These are phyloP conservation scores for Phrynocephalus versicolor DNA, from an alignment of 2,113 vertebrate species.

Conservation along the genomic window DNA sequence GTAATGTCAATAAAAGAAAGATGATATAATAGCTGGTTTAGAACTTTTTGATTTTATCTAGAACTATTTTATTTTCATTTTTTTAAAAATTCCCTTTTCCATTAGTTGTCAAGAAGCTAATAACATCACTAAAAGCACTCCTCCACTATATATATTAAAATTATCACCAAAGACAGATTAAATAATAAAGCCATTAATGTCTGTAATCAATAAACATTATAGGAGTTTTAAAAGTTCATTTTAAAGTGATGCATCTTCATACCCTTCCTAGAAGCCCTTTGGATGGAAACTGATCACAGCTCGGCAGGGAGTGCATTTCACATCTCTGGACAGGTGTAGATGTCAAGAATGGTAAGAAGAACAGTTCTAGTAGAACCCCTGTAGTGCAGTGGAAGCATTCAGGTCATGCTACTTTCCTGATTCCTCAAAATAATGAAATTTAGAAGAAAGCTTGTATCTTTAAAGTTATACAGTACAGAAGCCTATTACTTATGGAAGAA, in stretches of 20 bases:
- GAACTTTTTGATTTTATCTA: too few relatives aligned
- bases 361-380: neutral
- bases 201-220: too few relatives aligned
- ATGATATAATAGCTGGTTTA: neutral
- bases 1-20: neutral
- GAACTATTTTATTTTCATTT: too few relatives aligned
- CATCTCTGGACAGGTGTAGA: neutral
- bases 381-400: neutral
- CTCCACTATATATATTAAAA: too few relatives aligned
- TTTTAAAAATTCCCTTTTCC: too few relatives aligned
- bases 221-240: too few relatives aligned
- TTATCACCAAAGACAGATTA: too few relatives aligned
- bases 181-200: too few relatives aligned
- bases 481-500: neutral
- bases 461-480: neutral
- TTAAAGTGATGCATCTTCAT: too few relatives aligned
- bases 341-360: neutral
- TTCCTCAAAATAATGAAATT: neutral
- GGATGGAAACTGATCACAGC: neutral
- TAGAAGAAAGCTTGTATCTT: neutral
- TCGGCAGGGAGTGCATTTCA: neutral
- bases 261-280: too few relatives aligned
- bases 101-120: too few relatives aligned
- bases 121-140: too few relatives aligned
- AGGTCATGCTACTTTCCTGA: neutral